phyloP scores from a whole-genome alignment of 2,113 vertebrate genomes.

The Plecturocebus donacophilus region DNA sequence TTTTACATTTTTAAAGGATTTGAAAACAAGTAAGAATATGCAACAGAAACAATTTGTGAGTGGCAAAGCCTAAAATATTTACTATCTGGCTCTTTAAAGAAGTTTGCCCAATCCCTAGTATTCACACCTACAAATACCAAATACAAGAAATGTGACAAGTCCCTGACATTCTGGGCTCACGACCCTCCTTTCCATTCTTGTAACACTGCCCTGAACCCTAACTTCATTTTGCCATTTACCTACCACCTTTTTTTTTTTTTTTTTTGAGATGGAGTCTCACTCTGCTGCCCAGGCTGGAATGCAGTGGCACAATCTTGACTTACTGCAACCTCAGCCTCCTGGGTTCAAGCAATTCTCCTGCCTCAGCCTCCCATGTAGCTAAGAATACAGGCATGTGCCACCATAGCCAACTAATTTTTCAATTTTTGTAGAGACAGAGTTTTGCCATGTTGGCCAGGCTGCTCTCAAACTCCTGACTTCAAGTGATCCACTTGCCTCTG shows the following conservation, averaged over 20 bases:
- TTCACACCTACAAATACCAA: neutral
- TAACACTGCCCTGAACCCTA: neutral
- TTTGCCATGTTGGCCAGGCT: too few relatives aligned
- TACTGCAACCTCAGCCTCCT: too few relatives aligned
- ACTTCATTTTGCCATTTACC: neutral
- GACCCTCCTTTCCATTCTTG: neutral
- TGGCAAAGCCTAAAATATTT: constrained; percentile 15
- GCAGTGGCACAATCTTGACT: too few relatives aligned
- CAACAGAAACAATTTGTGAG: neutral
- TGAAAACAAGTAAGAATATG: constrained; percentile 1
- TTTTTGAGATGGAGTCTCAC: too few relatives aligned
- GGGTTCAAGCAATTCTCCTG: too few relatives aligned
- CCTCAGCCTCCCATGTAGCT: too few relatives aligned
- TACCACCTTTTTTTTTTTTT: neutral
- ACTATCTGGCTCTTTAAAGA: neutral
- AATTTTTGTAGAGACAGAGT: too few relatives aligned
- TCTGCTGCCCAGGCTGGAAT: too few relatives aligned
- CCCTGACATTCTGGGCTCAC: neutral
- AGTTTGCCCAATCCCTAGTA: neutral
- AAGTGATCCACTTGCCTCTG: too few relatives aligned
- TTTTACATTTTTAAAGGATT: constrained; percentile 18
- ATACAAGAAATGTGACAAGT: neutral
- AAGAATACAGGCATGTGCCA: too few relatives aligned
- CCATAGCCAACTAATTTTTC: too few relatives aligned
- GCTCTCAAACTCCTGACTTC: too few relatives aligned